Evolutionary conservation across 2,888 invertebrate species (phyloP), one percentile per base, ranked within the genome.

Genomic region (Cryptocephalus primarius): DNA sequence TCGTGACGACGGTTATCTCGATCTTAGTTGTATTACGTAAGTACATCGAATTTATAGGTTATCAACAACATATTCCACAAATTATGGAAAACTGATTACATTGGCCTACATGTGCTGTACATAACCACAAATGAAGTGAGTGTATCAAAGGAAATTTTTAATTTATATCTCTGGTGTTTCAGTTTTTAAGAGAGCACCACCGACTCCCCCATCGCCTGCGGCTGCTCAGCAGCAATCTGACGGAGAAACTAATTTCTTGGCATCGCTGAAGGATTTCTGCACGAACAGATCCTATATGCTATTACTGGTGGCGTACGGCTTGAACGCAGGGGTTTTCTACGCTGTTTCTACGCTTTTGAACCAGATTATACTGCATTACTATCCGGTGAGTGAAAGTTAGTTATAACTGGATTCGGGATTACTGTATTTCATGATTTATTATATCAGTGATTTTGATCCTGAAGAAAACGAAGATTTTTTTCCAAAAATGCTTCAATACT

Each of bases 301-400:
- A 22, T 77, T 95, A 10, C 75, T 92, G 44, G 64, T 88, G 45
- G 89, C 92, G 4, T 95, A 95, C 64, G 94, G 94, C 1, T 82
- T 95, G 61, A 97, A 96, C 71, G 92, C 94, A 8, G 96, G 97
- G 2, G 88, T 89, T 9, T 97, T 95, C 71, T 97, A 97, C 67
- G 96, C 95, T 32, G 89, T 97, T 56, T 95, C 95, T 1, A 99
- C 97, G 0, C 78, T 95, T 34, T 80, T 97, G 40, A 94, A 92
- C 69, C 86, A 87, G 72, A 85, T 95, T 60, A 81, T 97, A 38
- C 72, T 90, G 13, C 71, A 74, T 49, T 85, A 93, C 69, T 94
- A 88, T 70, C 83, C 85, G 59, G 88, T 88, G 70, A 77, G 80
- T 47, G 22, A 22, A 22, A 22, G n/a, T n/a, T 22, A 22, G 22